Conservation (phyloP, 2,888 invertebrate genomes). For the Flabesymbios commensalis region DNA sequence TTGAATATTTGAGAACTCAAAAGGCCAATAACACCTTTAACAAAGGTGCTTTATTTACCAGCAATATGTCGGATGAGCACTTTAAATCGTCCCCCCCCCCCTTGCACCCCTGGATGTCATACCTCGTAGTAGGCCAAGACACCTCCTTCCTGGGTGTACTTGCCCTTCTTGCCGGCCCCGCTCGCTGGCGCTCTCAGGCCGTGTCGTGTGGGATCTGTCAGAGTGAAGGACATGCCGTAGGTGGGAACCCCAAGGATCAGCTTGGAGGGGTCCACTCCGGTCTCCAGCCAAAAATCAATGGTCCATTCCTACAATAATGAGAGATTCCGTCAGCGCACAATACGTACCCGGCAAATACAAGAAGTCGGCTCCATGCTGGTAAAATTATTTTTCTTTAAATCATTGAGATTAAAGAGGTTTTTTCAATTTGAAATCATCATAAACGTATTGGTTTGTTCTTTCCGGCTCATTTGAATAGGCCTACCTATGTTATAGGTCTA, state of each 20-base stretch:
- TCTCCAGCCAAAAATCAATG: constrained; percentile 42
- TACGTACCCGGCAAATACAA: too few species aligned
- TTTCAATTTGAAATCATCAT: too few species aligned
- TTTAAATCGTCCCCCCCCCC: too few species aligned
- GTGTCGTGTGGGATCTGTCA: constrained; percentile 35
- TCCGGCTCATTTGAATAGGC: too few species aligned
- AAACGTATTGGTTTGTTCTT: too few species aligned
- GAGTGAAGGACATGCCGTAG: constrained; percentile 69
- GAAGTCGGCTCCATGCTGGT: too few species aligned
- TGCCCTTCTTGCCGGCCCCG: constrained; percentile 82
- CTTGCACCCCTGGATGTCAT: too few species aligned
- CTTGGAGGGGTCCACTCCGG: constrained; percentile 68
- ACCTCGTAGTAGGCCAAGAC: constrained; percentile 93
- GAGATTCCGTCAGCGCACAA: background rate
- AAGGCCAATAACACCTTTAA: too few species aligned
- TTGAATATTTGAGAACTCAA: too few species aligned
- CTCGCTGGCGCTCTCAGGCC: constrained; percentile 82
- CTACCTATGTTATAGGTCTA: too few species aligned
- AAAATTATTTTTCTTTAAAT: too few species aligned
- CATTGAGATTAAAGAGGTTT: too few species aligned
- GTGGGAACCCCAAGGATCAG: constrained; percentile 91
- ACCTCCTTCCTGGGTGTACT: constrained; percentile 90
- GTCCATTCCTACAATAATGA: constrained; percentile 43
- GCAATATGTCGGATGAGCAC: background rate
- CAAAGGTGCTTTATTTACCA: background rate